Evolutionary conservation across 2,113 vertebrate species (phyloP).

Genomic region (Notothenia rossii): DNA sequence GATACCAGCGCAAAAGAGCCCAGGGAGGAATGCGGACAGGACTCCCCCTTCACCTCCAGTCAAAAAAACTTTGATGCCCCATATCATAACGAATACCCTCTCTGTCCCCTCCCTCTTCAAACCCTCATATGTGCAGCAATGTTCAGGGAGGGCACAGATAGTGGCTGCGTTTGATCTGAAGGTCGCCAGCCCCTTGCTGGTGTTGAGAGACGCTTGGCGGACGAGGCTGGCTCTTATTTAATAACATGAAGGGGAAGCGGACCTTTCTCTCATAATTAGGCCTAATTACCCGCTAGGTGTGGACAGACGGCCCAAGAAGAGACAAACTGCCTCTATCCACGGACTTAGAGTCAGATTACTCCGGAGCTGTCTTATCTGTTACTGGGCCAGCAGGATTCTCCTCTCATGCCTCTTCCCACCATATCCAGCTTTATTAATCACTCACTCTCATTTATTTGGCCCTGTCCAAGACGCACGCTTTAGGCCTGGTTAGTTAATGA

Average conservation of each 20-base stretch:
- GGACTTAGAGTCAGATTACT: conserved; percentile 99
- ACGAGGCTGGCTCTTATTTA: conserved; percentile 97
- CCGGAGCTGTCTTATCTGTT: conserved; percentile 95
- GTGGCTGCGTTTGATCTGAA: conserved; percentile 98
- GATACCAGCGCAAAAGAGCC: conserved; percentile 69
- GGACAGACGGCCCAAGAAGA: conserved; percentile 98
- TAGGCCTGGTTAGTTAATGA: conserved; percentile 27
- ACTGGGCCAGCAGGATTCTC: conserved; percentile 92
- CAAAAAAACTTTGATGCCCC: conserved; percentile 90
- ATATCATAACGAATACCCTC: conserved; percentile 87
- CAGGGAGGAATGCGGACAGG: conserved; percentile 88
- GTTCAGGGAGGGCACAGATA: conserved; percentile 87
- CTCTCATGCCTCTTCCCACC: conserved; percentile 89
- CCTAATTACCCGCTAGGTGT: conserved; percentile 99
- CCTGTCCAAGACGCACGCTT: conserved; percentile 43
- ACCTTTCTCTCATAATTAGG: conserved; percentile 99
- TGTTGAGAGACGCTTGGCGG: conserved; percentile 96
- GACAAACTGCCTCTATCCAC: conserved; percentile 99
- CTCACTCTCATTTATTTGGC: conserved; percentile 80
- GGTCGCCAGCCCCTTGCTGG: conserved; percentile 91
- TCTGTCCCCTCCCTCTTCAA: conserved; percentile 40
- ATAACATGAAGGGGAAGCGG: conserved; percentile 99
- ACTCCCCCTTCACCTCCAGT: conserved; percentile 55
- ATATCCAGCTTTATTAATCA: conserved; percentile 87
- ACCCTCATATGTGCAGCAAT: conserved; percentile 59